A percentile compares a stretch with the other conserved stretches of the same genome.
These are phyloP conservation scores for Harpegnathos saltator DNA, from an alignment of 1,140 invertebrate genomes.

Conservation along the genomic window DNA sequence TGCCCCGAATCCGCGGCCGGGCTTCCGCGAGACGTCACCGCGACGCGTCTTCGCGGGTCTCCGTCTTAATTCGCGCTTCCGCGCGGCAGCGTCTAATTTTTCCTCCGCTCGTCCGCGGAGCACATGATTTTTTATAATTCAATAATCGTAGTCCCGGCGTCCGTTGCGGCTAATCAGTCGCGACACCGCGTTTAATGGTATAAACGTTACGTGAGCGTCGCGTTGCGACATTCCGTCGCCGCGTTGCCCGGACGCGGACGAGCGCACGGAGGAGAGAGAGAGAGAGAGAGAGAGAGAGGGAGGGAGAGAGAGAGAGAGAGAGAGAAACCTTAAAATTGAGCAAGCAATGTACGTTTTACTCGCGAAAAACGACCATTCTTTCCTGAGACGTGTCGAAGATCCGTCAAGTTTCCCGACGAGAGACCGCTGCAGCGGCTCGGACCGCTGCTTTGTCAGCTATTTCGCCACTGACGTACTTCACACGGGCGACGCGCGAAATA, in stretches of 20 bases:
- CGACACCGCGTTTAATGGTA: too few relatives aligned
- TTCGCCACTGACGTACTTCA: conserved; percentile 35
- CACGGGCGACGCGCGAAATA: conserved; percentile 22
- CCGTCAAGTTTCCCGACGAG: neutral
- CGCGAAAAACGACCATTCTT: too few relatives aligned
- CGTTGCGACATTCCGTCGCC: too few relatives aligned
- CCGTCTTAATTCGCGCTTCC: conserved; percentile 19
- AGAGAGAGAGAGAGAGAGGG: too few relatives aligned
- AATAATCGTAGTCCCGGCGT: neutral
- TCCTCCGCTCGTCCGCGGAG: neutral
- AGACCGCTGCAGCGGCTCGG: neutral
- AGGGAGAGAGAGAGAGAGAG: too few relatives aligned
- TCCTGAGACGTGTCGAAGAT: too few relatives aligned
- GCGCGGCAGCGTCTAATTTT: conserved; percentile 4
- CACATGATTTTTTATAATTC: neutral
- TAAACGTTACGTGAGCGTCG: too few relatives aligned
- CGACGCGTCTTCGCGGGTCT: neutral
- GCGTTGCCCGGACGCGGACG: too few relatives aligned
- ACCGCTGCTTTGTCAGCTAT: conserved; percentile 15
- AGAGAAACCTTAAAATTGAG: too few relatives aligned
- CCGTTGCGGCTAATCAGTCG: neutral
- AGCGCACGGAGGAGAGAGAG: too few relatives aligned
- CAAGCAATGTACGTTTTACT: too few relatives aligned
- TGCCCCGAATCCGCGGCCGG: conserved; percentile 43
- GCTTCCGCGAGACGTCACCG: conserved; percentile 7